A percentile compares a stretch with the other conserved stretches of the same genome.
Evolutionary conservation across 2,113 vertebrate species (phyloP).

Genomic region (Prunella fulvescens): DNA sequence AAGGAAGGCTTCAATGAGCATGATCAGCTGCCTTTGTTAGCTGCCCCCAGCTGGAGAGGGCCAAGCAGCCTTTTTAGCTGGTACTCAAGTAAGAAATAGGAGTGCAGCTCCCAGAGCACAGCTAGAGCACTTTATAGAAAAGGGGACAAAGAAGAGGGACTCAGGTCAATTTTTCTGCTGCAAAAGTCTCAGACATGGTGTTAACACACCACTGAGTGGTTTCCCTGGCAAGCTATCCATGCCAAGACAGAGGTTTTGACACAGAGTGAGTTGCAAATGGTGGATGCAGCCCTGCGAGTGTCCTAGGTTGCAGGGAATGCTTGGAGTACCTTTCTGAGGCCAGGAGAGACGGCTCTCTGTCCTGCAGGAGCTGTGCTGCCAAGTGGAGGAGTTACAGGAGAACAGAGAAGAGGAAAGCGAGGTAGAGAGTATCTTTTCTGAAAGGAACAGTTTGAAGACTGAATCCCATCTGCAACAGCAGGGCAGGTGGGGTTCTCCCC

Average conservation of each 20-base stretch:
- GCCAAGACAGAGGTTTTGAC: neutral
- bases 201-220: accelerated
- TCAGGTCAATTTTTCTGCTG: neutral
- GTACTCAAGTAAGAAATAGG: neutral
- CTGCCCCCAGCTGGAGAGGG: neutral
- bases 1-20: accelerated
- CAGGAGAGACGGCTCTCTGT: neutral
- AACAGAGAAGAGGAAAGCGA: neutral
- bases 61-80: neutral
- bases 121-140: neutral
- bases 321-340: neutral
- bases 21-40: neutral
- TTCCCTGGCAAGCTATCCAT: neutral
- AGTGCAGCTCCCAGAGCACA: neutral
- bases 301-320: neutral
- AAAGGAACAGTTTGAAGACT: neutral
- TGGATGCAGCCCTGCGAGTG: neutral
- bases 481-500: neutral
- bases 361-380: neutral
- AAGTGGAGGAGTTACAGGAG: neutral
- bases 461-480: no score
- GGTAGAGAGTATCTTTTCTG: neutral
- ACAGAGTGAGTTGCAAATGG: neutral
- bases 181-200: neutral
- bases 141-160: accelerated